Evolutionary conservation across 2,113 vertebrate species (phyloP), one percentile per base, ranked within the genome.

Genomic region (Malurus alboscapulatus): DNA sequence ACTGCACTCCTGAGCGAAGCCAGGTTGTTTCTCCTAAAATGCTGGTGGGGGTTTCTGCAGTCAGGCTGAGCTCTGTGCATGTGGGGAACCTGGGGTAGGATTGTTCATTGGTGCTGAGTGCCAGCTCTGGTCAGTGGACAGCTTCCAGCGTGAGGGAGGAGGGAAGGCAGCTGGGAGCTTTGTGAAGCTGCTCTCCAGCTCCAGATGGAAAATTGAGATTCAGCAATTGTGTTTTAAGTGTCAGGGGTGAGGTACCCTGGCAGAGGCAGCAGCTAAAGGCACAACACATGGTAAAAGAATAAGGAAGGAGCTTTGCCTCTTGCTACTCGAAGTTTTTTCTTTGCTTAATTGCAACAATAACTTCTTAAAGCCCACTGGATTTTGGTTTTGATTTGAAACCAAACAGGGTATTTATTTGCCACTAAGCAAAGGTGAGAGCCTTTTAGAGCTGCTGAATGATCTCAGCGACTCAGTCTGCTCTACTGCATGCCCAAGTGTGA

Each of bases 141-240:
- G 69, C 0, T 0, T 54, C 62, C 21, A 26, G 26, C 0, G 0
- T 1, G 22, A 17, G 7, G 48, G 48, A 69, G 65, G 17, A 32
- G 26, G 2, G 12, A 73, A 63, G 71, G 50, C 84, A 78, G 16
- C 59, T 47, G 62, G 53, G 47, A 75, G 73, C 38, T 91, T 34
- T 61, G 40, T 42, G 47, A 67, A 87, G 62, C 57, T 79, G 57
- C 50, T 58, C 4, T 74, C 40, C 45, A 36, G 50, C 47, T 76
- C n/a, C 59, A 30, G 71, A 14, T 80, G 17, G 77, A 79, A 82
- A 81, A 21, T 1, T 67, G 10, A 18, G 62, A 50, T 81, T 27
- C 14, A 30, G n/a, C 27, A 57, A 1, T 66, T 0, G 1, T n/a
- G 25, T 44, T 42, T 27, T 12, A 66, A 55, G 47, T 54, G 47